phyloP scores from a whole-genome alignment of 2,113 vertebrate genomes.

The Upupa epops region DNA sequence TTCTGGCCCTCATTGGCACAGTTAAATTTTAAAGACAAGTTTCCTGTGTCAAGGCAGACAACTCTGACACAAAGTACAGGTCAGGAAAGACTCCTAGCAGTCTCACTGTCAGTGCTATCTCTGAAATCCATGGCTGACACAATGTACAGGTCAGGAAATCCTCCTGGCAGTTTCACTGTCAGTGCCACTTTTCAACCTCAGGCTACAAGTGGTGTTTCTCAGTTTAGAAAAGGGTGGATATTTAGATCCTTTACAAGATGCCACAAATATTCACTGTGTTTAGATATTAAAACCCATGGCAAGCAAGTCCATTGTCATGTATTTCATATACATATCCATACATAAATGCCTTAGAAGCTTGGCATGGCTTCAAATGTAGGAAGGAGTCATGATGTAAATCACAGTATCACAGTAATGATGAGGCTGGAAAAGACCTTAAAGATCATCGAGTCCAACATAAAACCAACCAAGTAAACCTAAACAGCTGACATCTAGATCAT shows the following conservation, averaged over 20 bases:
- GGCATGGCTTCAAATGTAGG: neutral
- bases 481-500: no score
- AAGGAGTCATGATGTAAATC: neutral
- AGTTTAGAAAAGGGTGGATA: neutral
- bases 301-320: neutral
- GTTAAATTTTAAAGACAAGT: neutral
- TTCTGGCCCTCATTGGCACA: neutral
- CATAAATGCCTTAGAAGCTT: neutral
- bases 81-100: neutral
- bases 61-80: neutral
- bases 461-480: no score
- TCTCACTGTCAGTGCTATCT: neutral
- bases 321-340: accelerated
- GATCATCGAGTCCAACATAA: no score
- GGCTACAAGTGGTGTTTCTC: neutral
- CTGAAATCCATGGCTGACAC: no score
- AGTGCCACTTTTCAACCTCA: neutral
- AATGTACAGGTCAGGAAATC: neutral
- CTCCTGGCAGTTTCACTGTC: neutral
- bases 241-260: neutral
- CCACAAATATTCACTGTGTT: neutral
- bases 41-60: neutral
- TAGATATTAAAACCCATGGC: neutral
- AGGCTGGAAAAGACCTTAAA: no score
- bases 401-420: no score